These are phyloP conservation scores for Sabatieria punctata DNA, from an alignment of 2,888 invertebrate genomes.

Conservation along the genomic window DNA sequence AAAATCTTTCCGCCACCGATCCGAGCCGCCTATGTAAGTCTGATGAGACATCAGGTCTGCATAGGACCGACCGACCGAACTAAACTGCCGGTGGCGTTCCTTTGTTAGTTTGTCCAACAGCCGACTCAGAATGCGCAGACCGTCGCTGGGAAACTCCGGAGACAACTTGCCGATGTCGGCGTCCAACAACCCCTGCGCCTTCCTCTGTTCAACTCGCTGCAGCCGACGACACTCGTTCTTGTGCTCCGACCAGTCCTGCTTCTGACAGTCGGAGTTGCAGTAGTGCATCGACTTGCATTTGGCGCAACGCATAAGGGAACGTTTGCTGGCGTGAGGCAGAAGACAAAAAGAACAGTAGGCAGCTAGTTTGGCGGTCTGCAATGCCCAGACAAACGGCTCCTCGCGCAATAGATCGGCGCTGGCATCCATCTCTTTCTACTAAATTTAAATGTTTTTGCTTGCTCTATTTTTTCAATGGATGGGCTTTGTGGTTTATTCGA, in stretches of 20 bases:
- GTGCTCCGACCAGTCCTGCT: constrained; percentile 1
- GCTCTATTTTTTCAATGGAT: too few relatives aligned
- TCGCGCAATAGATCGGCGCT: neutral
- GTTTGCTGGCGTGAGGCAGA: neutral
- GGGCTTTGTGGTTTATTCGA: too few relatives aligned
- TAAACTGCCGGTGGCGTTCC: neutral
- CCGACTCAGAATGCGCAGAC: neutral
- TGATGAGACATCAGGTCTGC: neutral
- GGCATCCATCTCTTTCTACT: neutral
- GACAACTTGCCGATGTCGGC: neutral
- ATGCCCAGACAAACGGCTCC: neutral
- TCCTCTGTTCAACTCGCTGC: neutral
- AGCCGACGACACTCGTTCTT: neutral
- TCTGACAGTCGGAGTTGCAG: constrained; percentile 2
- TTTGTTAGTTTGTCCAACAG: neutral
- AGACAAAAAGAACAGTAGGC: neutral
- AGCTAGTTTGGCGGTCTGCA: neutral
- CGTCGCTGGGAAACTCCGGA: neutral
- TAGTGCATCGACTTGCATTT: constrained; percentile 5
- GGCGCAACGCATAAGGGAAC: neutral
- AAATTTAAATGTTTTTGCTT: too few relatives aligned
- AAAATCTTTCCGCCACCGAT: too few relatives aligned
- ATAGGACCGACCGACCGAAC: neutral
- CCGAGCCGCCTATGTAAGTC: too few relatives aligned
- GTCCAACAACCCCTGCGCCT: neutral